These are phyloP conservation scores for Spea multiplicata DNA, from an alignment of 2,113 vertebrate genomes.

Conservation along the genomic window DNA sequence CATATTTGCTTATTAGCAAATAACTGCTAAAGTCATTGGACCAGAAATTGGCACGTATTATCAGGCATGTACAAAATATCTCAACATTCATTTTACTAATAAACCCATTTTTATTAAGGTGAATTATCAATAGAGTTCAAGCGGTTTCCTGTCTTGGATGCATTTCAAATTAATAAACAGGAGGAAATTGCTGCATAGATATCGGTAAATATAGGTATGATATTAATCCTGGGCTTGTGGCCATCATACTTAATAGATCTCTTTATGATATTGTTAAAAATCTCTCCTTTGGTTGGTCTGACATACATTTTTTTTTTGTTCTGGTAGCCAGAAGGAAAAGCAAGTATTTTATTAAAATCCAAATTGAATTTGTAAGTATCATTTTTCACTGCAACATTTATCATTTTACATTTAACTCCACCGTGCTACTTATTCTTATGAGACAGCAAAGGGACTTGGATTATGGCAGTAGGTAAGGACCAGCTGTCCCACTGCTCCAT, in stretches of 20 bases:
- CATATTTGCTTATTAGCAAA: too few species aligned
- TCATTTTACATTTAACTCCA: not conserved
- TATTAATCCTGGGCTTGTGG: not conserved
- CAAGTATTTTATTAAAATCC: not conserved
- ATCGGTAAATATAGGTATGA: not conserved
- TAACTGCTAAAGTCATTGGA: too few species aligned
- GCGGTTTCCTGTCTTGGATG: not conserved
- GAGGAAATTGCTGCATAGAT: not conserved
- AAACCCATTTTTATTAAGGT: not conserved
- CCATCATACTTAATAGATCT: not conserved
- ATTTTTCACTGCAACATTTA: not conserved
- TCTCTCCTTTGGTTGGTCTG: not conserved
- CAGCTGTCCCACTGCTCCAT: too few species aligned
- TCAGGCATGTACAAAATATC: too few species aligned
- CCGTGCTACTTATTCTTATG: too few species aligned
- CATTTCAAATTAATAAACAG: slow-evolving; percentile 2
- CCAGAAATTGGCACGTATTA: too few species aligned
- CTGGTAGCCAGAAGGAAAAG: not conserved
- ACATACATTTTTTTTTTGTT: not conserved
- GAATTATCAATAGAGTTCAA: not conserved
- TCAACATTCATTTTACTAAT: not conserved
- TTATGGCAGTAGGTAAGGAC: too few species aligned
- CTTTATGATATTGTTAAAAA: not conserved
- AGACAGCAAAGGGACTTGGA: too few species aligned
- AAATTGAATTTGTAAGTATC: not conserved